Evolutionary conservation across 2,888 invertebrate genomes (phyloP).

Genomic region (Euzophera pinguis): DNA sequence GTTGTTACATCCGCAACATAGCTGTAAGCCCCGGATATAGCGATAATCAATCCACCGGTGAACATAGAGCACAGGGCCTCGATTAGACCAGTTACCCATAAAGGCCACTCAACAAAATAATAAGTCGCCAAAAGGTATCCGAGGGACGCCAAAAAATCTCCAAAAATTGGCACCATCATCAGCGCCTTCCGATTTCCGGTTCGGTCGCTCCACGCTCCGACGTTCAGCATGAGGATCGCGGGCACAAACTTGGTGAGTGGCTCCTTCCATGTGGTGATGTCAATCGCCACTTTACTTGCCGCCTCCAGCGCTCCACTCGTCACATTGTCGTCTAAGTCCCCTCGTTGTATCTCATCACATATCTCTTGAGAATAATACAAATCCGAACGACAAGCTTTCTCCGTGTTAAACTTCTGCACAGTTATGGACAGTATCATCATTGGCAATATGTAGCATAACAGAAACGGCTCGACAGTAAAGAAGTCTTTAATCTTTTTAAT

Average conservation of each 20-base stretch:
- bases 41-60: conserved; percentile 78
- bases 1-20: conserved; percentile 81
- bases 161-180: conserved; percentile 77
- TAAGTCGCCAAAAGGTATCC: conserved; percentile 76
- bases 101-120: conserved; percentile 77
- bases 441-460: conserved; percentile 82
- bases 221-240: conserved; percentile 75
- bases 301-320: conserved; percentile 51
- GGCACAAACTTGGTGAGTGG: conserved; percentile 62
- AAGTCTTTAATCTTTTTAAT: conserved; percentile 22
- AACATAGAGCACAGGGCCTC: conserved; percentile 78
- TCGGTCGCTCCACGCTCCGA: conserved; percentile 82
- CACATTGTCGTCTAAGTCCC: conserved; percentile 43
- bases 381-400: conserved; percentile 79
- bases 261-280: conserved; percentile 77
- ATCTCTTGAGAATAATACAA: conserved; percentile 66
- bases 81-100: conserved; percentile 74
- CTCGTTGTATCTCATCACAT: conserved; percentile 62
- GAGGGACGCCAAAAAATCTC: conserved; percentile 71
- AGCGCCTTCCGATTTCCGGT: conserved; percentile 78
- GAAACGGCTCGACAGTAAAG: conserved; percentile 83
- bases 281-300: conserved; percentile 65
- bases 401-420: conserved; percentile 73
- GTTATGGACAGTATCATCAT: conserved; percentile 80
- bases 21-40: conserved; percentile 79